These are phyloP conservation scores for Spongilla lacustris DNA, from an alignment of 37 sponge, comb jelly and placozoan species.

Conservation along the genomic window DNA sequence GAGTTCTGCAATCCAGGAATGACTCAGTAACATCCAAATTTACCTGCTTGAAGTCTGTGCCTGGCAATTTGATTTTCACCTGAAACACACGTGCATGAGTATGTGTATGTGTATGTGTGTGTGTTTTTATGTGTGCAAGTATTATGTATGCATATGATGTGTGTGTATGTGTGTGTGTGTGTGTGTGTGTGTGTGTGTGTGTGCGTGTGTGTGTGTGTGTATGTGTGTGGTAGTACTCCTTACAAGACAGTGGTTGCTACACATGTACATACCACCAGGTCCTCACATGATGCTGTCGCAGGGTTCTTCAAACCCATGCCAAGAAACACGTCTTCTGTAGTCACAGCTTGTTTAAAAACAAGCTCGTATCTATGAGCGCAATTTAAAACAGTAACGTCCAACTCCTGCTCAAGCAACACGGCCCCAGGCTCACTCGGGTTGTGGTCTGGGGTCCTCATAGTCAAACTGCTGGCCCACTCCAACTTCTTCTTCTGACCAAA, in stretches of 20 bases:
- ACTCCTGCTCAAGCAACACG: background rate
- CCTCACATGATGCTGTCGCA: conserved; percentile 86
- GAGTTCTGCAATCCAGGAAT: conserved; percentile 78
- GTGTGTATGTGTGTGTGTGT: background rate
- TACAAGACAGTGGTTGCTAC: background rate
- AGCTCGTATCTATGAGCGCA: conserved; percentile 84
- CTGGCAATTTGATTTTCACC: conserved; percentile 78
- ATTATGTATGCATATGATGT: background rate
- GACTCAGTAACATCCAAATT: conserved; percentile 77
- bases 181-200: background rate
- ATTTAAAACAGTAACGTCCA: no score
- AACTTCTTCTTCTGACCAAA: conserved; percentile 73
- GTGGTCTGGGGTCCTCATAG: conserved; percentile 74
- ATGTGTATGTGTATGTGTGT: background rate
- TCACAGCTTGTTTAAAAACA: conserved; percentile 77
- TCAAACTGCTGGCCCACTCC: conserved; percentile 21
- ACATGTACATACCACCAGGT: conserved; percentile 60
- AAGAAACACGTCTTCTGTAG: conserved; percentile 88
- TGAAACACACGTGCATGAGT: background rate
- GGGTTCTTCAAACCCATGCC: conserved; percentile 89
- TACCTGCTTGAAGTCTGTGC: conserved; percentile 60
- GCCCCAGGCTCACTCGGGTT: conserved; percentile 76
- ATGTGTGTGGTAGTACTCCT: background rate
- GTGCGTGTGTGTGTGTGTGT: background rate
- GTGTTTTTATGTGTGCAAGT: background rate